These are phyloP conservation scores for Hylia prasina DNA, from an alignment of 2,113 vertebrate genomes.

Conservation along the genomic window DNA sequence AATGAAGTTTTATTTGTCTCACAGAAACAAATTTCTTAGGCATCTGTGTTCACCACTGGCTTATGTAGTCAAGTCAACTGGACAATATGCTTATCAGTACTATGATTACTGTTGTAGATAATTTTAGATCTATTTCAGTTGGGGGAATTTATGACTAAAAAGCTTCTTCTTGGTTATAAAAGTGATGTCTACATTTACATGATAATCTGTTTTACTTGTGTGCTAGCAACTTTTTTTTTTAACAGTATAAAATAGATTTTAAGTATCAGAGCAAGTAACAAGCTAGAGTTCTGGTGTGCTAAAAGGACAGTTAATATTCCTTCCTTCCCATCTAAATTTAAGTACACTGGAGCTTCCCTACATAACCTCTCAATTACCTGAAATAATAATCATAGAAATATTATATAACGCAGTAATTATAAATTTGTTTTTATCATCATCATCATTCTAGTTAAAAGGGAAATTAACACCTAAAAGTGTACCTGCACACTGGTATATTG, in stretches of 20 bases:
- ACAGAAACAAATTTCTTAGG: neutral
- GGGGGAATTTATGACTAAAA: neutral
- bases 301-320: neutral
- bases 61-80: neutral
- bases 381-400: neutral
- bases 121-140: neutral
- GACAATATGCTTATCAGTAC: neutral
- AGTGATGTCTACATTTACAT: neutral
- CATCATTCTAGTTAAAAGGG: neutral
- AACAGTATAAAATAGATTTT: neutral
- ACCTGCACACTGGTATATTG: neutral
- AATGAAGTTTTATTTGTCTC: neutral
- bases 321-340: neutral
- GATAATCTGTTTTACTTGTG: neutral
- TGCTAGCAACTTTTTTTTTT: neutral
- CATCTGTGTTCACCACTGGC: neutral
- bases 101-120: neutral
- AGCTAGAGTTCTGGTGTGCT: neutral
- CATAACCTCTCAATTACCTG: neutral
- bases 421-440: neutral
- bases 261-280: neutral
- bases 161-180: neutral
- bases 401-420: neutral
- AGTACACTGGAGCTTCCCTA: neutral
- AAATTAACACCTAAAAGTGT: neutral